Evolutionary conservation across 2,797 vertebrate species (phyloP).

Genomic region (Ptychadena robeensis): DNA sequence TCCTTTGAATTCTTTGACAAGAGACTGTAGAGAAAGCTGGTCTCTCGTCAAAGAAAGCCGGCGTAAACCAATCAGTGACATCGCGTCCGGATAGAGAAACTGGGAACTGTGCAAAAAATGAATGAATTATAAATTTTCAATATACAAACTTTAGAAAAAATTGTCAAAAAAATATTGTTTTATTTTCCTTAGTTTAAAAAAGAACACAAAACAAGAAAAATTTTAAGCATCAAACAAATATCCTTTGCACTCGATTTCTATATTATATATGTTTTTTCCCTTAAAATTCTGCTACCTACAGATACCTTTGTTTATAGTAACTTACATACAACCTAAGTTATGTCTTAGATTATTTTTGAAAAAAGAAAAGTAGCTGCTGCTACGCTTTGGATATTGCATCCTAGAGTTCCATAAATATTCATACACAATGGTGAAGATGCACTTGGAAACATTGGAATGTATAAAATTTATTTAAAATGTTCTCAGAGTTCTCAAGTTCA

Average conservation of each 20-base stretch:
- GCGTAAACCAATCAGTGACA: no score
- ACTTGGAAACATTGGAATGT: background rate
- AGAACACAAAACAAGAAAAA: background rate
- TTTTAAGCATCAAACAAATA: background rate
- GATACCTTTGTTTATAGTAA: background rate
- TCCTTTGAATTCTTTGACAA: no score
- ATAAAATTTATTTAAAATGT: no score
- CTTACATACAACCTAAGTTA: slow-evolving; percentile 6
- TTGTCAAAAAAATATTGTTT: background rate
- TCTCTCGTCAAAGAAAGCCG: no score
- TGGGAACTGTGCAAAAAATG: no score
- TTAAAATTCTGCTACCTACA: background rate
- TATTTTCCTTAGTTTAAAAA: background rate
- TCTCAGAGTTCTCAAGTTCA: no score
- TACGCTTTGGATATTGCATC: background rate
- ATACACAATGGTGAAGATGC: background rate
- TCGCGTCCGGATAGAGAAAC: no score
- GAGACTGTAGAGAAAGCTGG: no score
- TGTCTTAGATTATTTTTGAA: background rate
- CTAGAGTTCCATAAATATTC: slow-evolving; percentile 5
- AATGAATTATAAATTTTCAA: background rate
- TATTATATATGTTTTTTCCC: background rate
- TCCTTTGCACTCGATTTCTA: background rate
- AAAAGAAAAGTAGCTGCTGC: background rate
- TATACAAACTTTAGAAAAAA: background rate